Percentiles rank a stretch among this genome's conserved stretches.
Evolutionary conservation across 2,113 vertebrate genomes (phyloP).

Genomic region (Spilogale gracilis): DNA sequence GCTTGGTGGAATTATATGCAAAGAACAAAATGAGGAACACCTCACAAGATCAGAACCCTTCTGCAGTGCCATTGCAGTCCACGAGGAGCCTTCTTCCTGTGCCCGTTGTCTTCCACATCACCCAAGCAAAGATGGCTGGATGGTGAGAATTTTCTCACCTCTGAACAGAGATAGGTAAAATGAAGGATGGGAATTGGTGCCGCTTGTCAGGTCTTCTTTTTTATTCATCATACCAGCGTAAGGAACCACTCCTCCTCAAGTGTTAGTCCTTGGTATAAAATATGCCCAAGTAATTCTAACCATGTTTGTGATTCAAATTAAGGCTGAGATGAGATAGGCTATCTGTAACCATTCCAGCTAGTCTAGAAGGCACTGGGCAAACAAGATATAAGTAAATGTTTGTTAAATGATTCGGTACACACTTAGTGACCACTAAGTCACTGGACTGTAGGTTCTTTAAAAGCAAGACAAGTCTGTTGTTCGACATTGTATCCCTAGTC

Average conservation of each 20-base stretch:
- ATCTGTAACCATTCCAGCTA: not conserved
- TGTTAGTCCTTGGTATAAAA: not conserved
- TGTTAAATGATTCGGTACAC: not conserved
- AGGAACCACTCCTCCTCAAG: not conserved
- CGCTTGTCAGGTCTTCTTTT: not conserved
- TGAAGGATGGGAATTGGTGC: not conserved
- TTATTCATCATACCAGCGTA: not conserved
- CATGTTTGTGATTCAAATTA: not conserved
- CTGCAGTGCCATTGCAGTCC: not conserved
- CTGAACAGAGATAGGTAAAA: not conserved
- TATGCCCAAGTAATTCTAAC: not conserved
- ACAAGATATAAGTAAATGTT: not conserved
- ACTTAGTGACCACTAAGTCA: not conserved
- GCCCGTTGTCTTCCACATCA: not conserved
- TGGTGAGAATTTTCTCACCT: not conserved
- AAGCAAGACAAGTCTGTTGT: not conserved
- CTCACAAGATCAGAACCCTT: not conserved
- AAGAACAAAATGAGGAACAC: not conserved
- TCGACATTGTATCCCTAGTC: not conserved
- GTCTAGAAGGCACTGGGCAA: not conserved
- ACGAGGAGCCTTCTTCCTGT: fast-evolving
- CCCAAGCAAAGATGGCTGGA: not conserved
- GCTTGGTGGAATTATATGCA: not conserved
- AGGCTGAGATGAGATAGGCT: not conserved
- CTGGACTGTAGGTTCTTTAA: not conserved